phyloP scores from a whole-genome alignment of 2,888 invertebrate species.

The Papilio protenor region DNA sequence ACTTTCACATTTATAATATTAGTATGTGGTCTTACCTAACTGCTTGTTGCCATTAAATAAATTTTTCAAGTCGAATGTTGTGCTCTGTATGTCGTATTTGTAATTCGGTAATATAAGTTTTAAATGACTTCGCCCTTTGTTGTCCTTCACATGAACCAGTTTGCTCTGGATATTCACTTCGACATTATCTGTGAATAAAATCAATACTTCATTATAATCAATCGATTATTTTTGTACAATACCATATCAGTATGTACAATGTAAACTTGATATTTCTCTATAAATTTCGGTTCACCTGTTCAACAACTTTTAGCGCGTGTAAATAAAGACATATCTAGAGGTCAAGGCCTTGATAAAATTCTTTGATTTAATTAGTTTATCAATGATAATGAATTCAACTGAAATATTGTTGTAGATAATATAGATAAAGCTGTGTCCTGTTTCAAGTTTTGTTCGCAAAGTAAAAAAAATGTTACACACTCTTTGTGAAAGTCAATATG shows the following conservation, averaged over 20 bases:
- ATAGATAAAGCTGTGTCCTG: background rate
- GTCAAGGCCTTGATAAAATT: background rate
- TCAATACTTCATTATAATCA: background rate
- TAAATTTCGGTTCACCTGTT: background rate
- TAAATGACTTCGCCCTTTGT: conserved; percentile 61
- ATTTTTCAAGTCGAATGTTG: conserved; percentile 73
- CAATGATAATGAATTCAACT: background rate
- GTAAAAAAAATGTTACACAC: no score
- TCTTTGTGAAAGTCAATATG: no score
- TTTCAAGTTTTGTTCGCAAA: background rate
- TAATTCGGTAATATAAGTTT: conserved; percentile 69
- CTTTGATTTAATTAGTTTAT: background rate
- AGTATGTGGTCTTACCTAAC: conserved; percentile 64
- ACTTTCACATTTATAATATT: no score
- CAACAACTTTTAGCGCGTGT: background rate
- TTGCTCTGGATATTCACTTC: conserved; percentile 67
- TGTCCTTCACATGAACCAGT: conserved; percentile 62
- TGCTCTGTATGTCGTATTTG: conserved; percentile 73
- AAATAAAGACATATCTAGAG: background rate
- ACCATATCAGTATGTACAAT: background rate
- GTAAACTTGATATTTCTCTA: background rate
- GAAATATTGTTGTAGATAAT: background rate
- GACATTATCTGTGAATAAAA: conserved; percentile 62
- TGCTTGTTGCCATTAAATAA: conserved; percentile 80
- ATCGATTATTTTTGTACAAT: background rate